phyloP scores from a whole-genome alignment of 1,140 invertebrate species.

The Cyclargus thomasi region DNA sequence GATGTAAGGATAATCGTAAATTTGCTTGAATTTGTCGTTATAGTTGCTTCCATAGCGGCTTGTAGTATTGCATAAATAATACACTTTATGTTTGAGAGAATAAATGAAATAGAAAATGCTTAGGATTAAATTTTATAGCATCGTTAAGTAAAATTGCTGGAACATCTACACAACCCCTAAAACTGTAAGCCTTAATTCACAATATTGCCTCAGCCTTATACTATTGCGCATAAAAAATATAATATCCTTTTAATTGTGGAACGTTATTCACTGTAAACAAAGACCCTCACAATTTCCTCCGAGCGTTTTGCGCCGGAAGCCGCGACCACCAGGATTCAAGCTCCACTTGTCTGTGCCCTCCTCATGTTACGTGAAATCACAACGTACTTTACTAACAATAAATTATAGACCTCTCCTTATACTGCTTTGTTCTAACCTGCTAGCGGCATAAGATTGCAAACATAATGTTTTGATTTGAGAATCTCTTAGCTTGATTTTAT shows the following conservation, averaged over 20 bases:
- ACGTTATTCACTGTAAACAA: conserved; percentile 15
- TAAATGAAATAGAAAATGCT: not conserved
- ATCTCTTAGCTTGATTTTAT: not conserved
- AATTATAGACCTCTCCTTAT: conserved; percentile 6
- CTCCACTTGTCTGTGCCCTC: conserved; percentile 15
- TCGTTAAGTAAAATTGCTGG: no score
- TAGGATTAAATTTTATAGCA: no score
- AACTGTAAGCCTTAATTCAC: not conserved
- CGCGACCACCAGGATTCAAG: conserved; percentile 14
- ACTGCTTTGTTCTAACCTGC: no score
- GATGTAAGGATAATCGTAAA: not conserved
- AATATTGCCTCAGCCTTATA: not conserved
- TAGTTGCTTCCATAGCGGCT: not conserved
- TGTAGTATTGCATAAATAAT: not conserved
- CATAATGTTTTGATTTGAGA: not conserved
- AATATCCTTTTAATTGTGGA: conserved; percentile 13
- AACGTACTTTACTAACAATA: conserved; percentile 5
- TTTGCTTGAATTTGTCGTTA: not conserved
- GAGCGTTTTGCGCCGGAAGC: conserved; percentile 12
- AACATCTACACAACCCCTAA: not conserved
- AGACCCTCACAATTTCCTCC: conserved; percentile 13
- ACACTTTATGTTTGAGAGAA: not conserved
- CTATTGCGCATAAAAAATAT: conserved; percentile 2
- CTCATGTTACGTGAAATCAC: conserved; percentile 14
- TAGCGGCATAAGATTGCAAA: not conserved